Evolutionary conservation across 2,113 vertebrate genomes (phyloP).

Genomic region (Hyperopisus bebe): DNA sequence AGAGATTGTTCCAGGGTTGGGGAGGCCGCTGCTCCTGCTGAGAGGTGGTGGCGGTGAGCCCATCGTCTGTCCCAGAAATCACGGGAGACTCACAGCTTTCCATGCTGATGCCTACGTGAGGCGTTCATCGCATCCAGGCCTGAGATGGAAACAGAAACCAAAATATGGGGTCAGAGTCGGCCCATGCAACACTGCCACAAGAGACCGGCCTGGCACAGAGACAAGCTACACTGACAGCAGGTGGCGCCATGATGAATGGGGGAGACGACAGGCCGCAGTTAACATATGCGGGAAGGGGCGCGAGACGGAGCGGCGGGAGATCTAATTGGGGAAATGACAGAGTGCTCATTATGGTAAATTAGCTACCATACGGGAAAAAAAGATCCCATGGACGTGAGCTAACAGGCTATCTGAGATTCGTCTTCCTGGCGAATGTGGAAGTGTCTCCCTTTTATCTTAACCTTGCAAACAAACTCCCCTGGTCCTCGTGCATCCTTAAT

Average conservation of each 20-base stretch:
- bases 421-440: conserved; percentile 66
- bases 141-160: conserved; percentile 45
- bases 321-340: conserved; percentile 65
- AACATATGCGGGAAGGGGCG: conserved; percentile 45
- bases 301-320: conserved; percentile 56
- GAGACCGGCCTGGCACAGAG: background rate
- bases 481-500: conserved; percentile 59
- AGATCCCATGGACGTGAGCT: conserved; percentile 64
- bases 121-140: conserved; percentile 97
- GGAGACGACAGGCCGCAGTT: conserved; percentile 32
- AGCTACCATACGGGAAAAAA: conserved; percentile 56
- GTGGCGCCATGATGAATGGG: conserved; percentile 32
- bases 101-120: conserved; percentile 97
- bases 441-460: conserved; percentile 69
- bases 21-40: conserved; percentile 77
- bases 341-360: conserved; percentile 65
- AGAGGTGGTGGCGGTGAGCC: conserved; percentile 78
- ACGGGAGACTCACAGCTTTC: conserved; percentile 99
- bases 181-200: background rate
- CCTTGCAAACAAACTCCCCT: conserved; percentile 63
- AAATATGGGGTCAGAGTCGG: conserved; percentile 25
- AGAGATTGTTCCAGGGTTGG: conserved; percentile 87
- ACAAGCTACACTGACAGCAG: conserved; percentile 13
- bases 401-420: conserved; percentile 63
- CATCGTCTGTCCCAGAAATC: conserved; percentile 99